Conservation (phyloP, 2,113 vertebrate species). For the Hoplias malabaricus region DNA sequence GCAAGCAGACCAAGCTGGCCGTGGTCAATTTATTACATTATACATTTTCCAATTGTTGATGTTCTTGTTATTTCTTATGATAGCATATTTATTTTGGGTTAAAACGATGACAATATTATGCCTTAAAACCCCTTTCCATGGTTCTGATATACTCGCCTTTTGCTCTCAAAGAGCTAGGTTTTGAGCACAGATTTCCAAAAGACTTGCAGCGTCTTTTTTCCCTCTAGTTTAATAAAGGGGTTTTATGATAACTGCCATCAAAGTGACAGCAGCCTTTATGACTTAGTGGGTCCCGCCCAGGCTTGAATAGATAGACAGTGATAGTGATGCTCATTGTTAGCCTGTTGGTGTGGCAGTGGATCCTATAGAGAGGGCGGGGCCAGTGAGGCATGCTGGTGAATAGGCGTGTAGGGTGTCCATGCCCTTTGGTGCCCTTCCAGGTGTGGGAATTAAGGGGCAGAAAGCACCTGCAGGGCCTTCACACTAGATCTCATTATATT, state of each 20-base stretch:
- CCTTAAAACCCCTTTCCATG: conserved; percentile 8
- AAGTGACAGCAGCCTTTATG: conserved; percentile 73
- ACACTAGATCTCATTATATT: conserved; percentile 61
- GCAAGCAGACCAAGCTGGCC: not conserved
- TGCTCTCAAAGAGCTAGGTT: conserved; percentile 34
- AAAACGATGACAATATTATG: conserved; percentile 15
- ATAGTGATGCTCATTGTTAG: conserved; percentile 72
- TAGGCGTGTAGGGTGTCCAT: conserved; percentile 73
- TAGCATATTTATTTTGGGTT: conserved; percentile 17
- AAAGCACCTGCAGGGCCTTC: conserved; percentile 69
- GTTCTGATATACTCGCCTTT: conserved; percentile 4
- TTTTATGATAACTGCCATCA: conserved; percentile 67
- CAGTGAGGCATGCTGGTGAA: conserved; percentile 65
- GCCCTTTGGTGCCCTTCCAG: conserved; percentile 69
- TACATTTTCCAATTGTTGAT: too few relatives aligned
- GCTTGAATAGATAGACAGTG: conserved; percentile 72
- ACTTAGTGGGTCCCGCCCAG: conserved; percentile 66
- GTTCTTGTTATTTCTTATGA: conserved; percentile 1
- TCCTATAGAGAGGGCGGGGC: conserved; percentile 71
- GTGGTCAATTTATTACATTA: not conserved
- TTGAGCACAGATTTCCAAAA: conserved; percentile 38
- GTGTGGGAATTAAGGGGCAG: conserved; percentile 69
- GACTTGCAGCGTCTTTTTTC: conserved; percentile 52
- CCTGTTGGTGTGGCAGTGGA: conserved; percentile 55
- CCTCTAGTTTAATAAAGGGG: conserved; percentile 64